phyloP scores from a whole-genome alignment of 2,888 invertebrate species.

The Pyralis farinalis region DNA sequence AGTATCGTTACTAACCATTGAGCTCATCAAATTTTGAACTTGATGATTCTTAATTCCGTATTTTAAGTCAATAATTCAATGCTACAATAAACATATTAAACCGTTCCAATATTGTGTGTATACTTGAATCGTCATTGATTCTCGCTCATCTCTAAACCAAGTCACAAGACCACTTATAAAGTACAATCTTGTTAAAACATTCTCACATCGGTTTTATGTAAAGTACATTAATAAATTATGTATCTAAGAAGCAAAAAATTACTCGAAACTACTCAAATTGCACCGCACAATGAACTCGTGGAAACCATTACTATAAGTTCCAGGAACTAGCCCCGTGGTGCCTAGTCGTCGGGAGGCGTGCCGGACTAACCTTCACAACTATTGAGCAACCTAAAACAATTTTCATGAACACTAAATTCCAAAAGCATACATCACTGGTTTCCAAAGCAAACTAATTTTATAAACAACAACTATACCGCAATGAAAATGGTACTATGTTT shows the following conservation, averaged over 20 bases:
- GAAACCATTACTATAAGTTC: conserved; percentile 61
- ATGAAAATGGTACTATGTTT: conserved; percentile 5
- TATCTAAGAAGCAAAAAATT: conserved; percentile 4
- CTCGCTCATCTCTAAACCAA: no score
- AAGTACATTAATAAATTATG: no score
- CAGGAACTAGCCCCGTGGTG: conserved; percentile 51
- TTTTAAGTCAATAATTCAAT: no score
- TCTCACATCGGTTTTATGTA: no score
- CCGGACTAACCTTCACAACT: conserved; percentile 32
- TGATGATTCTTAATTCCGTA: no score
- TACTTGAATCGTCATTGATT: no score
- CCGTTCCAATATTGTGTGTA: no score
- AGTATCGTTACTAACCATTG: no score
- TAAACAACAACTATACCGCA: not conserved
- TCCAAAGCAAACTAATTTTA: conserved; percentile 6
- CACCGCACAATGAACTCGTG: conserved; percentile 48
- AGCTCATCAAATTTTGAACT: no score
- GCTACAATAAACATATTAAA: no score
- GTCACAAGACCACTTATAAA: no score
- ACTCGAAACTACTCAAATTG: conserved; percentile 36
- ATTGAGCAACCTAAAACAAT: conserved; percentile 18
- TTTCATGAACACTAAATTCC: conserved; percentile 18
- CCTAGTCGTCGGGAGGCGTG: conserved; percentile 57
- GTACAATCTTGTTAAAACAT: no score
- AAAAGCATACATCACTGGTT: conserved; percentile 22